A percentile compares a stretch with the other conserved stretches of the same genome.
Evolutionary conservation across 2,797 vertebrate genomes (phyloP).

Genomic region (Gallinago nigripennis): DNA sequence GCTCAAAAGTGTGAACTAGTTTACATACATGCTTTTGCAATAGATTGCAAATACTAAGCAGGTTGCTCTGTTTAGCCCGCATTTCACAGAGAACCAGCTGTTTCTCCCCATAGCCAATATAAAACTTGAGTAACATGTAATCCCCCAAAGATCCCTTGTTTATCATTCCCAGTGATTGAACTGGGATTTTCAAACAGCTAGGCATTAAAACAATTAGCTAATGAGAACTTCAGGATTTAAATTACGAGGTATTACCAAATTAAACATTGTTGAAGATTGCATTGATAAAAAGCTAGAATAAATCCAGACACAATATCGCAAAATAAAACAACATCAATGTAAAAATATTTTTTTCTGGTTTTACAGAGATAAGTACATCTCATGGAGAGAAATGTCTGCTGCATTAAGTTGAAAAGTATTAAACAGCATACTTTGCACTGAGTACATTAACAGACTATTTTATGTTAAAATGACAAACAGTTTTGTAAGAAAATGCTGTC

Average conservation of each 20-base stretch:
- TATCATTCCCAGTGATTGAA: neutral
- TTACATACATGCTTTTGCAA: neutral
- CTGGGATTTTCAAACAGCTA: neutral
- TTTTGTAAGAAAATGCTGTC: too few relatives aligned
- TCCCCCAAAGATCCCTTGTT: neutral
- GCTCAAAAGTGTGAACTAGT: neutral
- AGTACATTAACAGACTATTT: too few relatives aligned
- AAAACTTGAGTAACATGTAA: neutral
- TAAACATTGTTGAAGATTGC: neutral
- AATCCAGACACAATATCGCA: too few relatives aligned
- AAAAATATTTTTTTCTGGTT: too few relatives aligned
- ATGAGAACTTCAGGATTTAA: neutral
- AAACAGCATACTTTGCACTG: too few relatives aligned
- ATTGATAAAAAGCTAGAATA: neutral
- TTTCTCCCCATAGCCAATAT: neutral
- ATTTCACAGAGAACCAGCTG: neutral
- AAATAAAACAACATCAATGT: too few relatives aligned
- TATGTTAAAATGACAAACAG: too few relatives aligned
- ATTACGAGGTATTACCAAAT: neutral
- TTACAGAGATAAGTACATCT: too few relatives aligned
- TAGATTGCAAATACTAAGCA: neutral
- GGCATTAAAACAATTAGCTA: neutral
- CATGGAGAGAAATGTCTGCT: too few relatives aligned
- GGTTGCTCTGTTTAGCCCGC: neutral
- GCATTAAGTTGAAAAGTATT: too few relatives aligned